Base-by-base conservation (phyloP, 1,140 invertebrate genomes). In the Arctopsyche grandis region DNA sequence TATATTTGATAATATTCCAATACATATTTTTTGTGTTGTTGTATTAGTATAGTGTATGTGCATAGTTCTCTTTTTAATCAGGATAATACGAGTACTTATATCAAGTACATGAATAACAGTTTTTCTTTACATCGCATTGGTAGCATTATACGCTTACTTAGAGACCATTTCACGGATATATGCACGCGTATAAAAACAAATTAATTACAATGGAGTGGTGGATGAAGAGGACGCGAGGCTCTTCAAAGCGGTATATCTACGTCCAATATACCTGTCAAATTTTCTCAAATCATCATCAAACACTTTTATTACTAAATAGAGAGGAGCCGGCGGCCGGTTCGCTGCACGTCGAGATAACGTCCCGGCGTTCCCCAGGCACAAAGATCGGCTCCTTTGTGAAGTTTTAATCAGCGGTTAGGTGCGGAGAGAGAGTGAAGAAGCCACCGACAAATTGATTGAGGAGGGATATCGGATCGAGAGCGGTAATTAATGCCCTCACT, bases 241-340 rank as follows among this genome's bases (percentile, higher is more conserved):
- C 48, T 52, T 52, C 48, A 52, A 38, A 60, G 16, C 1, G 56
- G 16, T 60, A 16, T 16, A 38, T 38, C 29, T 38, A 38, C 29
- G 29, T 7, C 29, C 60, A 66, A 38, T 70, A 70, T 79, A 76
- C 79, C 79, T 80, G 79, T 80, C 75, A 80, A 80, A 80, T 63
- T 70, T 76, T 80, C 69, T 69, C 75, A 43, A 80, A 80, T 80
- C 79, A 80, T 77, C 75, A 73, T 74, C 56, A 56, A 66, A 80
- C 69, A 60, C 46, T 46, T 80, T 80, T 80, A 77, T 80, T 77
- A 80, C 79, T 77, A 80, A 80, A 73, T 63, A 77, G 70, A 80
- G 66, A 52, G 26, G 21, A 66, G 12, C 46, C 43, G 44, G 12
- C 14, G n/a, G n/a, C n/a, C n/a, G n/a, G n/a, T n/a, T n/a, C n/a